Base-by-base conservation (phyloP, 2,113 vertebrate species). In the Syngnathus scovelli region DNA sequence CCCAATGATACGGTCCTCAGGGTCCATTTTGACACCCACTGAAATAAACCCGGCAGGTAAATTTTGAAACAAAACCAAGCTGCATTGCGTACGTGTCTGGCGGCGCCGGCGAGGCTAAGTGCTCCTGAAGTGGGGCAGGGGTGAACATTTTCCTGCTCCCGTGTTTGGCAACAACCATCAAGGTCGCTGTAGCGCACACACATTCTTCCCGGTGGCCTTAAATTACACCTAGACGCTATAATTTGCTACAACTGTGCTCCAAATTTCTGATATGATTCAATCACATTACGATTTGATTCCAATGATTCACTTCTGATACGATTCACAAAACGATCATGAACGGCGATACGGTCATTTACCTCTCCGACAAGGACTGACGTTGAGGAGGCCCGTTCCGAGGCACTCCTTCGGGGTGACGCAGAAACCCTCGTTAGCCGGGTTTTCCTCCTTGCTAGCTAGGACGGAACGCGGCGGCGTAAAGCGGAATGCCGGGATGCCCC, bases 381-480 rank as follows among this genome's bases (percentile, higher is more conserved):
- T 94, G 49, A 99, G 88, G 23, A 98, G 88, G 0, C 97, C 97
- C 0, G 96, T 90, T 61, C 92, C 94, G 52, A 94, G 87, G 84
- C 97, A 99, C 74, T 96, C 91, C 0, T 90, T 72, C 0, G 89
- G 74, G 0, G 89, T 92, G 52, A 94, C 67, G 7, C 97, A 99
- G 92, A 98, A 99, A 0, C 97, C 96, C 7, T 91, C 89, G 0
- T 99, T 99, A 71, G 87, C 92, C 0, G 95, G 93, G 69, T 94
- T 97, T 64, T 94, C 88, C 0, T 91, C 89, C 0, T 80, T 84
- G 74, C 95, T 98, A 83, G 94, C 95, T 61, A 98, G 81, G 1
- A 95, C 89, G 58, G 89, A 92, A 21, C 76, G 73, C 0, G 97
- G 96, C 0, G 94, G 92, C 6, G 90, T 92, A 64, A 94, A 99